These are phyloP conservation scores for Hydroisotoma schaefferi DNA, from an alignment of 2,888 invertebrate species.

Conservation along the genomic window DNA sequence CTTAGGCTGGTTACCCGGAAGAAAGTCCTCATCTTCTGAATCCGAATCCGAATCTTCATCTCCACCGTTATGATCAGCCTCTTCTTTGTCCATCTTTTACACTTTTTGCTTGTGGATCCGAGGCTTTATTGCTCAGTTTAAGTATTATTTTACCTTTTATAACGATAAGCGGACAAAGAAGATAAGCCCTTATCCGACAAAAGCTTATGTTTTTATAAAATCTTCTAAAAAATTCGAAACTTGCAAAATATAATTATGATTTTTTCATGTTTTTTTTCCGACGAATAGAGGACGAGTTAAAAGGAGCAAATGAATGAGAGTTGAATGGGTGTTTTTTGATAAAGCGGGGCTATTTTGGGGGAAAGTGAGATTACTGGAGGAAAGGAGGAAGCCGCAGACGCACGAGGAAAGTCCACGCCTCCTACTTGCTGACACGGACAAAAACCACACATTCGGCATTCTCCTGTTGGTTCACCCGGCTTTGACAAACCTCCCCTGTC, in stretches of 20 bases:
- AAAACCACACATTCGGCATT: slow-evolving; percentile 17
- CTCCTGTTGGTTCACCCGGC: slow-evolving; percentile 20
- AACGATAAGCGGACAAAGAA: no score
- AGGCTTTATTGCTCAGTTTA: no score
- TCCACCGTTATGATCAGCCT: slow-evolving; percentile 8
- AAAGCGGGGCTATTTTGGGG: not conserved
- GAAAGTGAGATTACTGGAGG: not conserved
- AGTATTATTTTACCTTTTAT: no score
- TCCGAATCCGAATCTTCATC: slow-evolving; percentile 23
- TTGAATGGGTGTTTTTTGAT: not conserved
- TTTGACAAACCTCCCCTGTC: no score
- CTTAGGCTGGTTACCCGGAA: slow-evolving; percentile 18
- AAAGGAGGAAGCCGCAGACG: not conserved
- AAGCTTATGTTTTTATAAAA: no score
- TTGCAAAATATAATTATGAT: no score
- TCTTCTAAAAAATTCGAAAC: no score
- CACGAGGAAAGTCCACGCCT: slow-evolving; percentile 4
- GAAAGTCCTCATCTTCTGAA: slow-evolving; percentile 36
- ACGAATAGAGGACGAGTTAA: no score
- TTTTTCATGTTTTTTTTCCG: no score
- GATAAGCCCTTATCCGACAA: no score
- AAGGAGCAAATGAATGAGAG: no score
- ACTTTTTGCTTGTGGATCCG: no score
- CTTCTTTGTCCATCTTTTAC: not conserved
- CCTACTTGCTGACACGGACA: slow-evolving; percentile 5